Evolutionary conservation across 2,113 vertebrate species (phyloP).

Genomic region (Eleginops maclovinus): DNA sequence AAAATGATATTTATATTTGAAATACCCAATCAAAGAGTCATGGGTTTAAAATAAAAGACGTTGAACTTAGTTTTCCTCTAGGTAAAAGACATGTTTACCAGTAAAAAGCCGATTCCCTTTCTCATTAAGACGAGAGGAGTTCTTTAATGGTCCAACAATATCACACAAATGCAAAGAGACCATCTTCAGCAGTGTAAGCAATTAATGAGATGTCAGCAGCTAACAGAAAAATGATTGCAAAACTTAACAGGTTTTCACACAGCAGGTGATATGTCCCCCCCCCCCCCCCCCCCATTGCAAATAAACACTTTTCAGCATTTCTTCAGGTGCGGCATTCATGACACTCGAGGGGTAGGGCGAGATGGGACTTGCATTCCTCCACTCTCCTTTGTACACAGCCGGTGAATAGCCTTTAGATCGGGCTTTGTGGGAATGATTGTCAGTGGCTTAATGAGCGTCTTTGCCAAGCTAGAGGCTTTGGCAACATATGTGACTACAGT

Average conservation of each 20-base stretch:
- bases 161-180: slow-evolving; percentile 31
- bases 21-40: too few relatives aligned
- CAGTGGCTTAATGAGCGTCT: slow-evolving; percentile 86
- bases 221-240: slow-evolving; percentile 64
- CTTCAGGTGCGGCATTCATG: slow-evolving; percentile 67
- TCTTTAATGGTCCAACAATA: slow-evolving; percentile 12
- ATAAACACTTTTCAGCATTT: slow-evolving; percentile 32
- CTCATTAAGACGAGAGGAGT: neutral
- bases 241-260: slow-evolving; percentile 61
- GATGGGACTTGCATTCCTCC: slow-evolving; percentile 76
- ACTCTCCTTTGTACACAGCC: slow-evolving; percentile 72
- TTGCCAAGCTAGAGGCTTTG: slow-evolving; percentile 82
- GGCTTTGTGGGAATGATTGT: slow-evolving; percentile 86
- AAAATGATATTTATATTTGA: too few relatives aligned
- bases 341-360: slow-evolving; percentile 16
- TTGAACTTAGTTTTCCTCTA: too few relatives aligned
- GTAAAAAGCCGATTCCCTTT: too few relatives aligned
- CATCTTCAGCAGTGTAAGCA: slow-evolving; percentile 63
- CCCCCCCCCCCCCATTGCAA: slow-evolving; percentile 22
- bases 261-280: slow-evolving; percentile 48
- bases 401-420: slow-evolving; percentile 83
- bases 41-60: too few relatives aligned
- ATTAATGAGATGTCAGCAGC: slow-evolving; percentile 68
- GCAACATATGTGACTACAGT: slow-evolving; percentile 81
- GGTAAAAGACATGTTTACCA: too few relatives aligned